Percentiles rank a stretch among this genome's conserved stretches.
Conservation (phyloP, 2,888 invertebrate species). For the Elmis aenea region DNA sequence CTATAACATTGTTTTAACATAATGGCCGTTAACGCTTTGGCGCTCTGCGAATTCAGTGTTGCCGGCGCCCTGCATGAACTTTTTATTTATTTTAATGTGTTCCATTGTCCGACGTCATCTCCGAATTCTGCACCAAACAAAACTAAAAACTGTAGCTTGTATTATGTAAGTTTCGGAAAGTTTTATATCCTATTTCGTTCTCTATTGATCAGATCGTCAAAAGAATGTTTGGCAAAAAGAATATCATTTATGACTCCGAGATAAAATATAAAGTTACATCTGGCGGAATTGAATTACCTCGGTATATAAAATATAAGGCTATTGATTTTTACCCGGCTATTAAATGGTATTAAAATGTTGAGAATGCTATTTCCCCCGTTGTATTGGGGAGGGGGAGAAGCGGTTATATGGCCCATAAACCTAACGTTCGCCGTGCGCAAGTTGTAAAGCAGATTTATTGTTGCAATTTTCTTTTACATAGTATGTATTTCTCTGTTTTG, state of each 20-base stretch:
- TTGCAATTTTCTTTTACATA: conserved; percentile 43
- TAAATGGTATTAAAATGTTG: conserved; percentile 37
- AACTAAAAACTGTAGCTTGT: too few relatives aligned
- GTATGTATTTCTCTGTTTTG: conserved; percentile 32
- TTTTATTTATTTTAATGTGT: too few relatives aligned
- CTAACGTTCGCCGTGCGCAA: conserved; percentile 37
- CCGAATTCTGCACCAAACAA: too few relatives aligned
- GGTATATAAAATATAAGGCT: conserved; percentile 22
- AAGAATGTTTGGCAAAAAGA: conserved; percentile 14
- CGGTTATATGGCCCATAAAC: conserved; percentile 41
- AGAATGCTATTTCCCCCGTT: conserved; percentile 34
- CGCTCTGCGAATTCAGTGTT: too few relatives aligned
- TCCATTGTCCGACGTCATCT: too few relatives aligned
- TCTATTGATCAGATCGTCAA: conserved; percentile 16
- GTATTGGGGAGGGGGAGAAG: conserved; percentile 31
- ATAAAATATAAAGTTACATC: conserved; percentile 20
- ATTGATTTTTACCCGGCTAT: conserved; percentile 34
- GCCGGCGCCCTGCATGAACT: too few relatives aligned
- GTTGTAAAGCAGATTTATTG: conserved; percentile 44
- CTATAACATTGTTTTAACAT: too few relatives aligned
- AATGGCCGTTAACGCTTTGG: too few relatives aligned
- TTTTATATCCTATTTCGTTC: conserved; percentile 15
- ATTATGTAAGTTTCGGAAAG: conserved; percentile 10
- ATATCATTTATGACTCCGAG: conserved; percentile 18
- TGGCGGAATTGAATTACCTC: conserved; percentile 18